Base-by-base conservation (phyloP, 1,140 invertebrate species). In the Heliconius himera region DNA sequence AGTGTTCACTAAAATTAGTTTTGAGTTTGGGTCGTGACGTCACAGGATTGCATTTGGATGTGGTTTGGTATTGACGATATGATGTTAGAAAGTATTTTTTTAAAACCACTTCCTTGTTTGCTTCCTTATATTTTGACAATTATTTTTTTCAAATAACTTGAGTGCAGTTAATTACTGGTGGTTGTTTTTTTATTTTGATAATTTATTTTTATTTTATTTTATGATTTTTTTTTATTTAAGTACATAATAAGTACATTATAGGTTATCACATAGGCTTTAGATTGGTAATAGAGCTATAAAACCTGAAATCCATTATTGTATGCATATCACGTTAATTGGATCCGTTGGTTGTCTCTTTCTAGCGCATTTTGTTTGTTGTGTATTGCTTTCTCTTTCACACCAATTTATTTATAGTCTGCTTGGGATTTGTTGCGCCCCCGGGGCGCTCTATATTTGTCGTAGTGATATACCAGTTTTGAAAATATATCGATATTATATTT, bases 341-440 rank as follows among this genome's bases (percentile, higher is more conserved):
- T 46, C 9, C 29, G 56, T 81, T 56, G 22, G 13, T 78, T 70
- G 74, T 91, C 88, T 82, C 88, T 85, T 78, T 87, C 83, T 82
- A 74, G 81, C 83, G 49, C 16, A 49, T 70, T 73, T 49, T 76
- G 38, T 29, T 78, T 73, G 36, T 49, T 85, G 56, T 85, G 51
- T 74, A 76, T 85, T 22, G 88, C 85, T 87, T 83, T 80, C 78
- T 91, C 78, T 70, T 79, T 78, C 82, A 73, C 76, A 73, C 84
- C 60, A 72, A 86, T 86, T 89, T 93, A 93, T 93, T 93, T 92
- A 92, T 93, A 92, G 90, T 83, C 76, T 76, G 80, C 82, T 84
- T 81, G 85, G 85, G 86, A 88, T 87, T 83, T 82, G 86, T 80
- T 85, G 85, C 86, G 85, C 89, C 90, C 91, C 89, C 84, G 88